These are phyloP conservation scores for Mesocentrotus franciscanus DNA, from an alignment of 53 echinoderm and acorn worm genomes.

Conservation along the genomic window DNA sequence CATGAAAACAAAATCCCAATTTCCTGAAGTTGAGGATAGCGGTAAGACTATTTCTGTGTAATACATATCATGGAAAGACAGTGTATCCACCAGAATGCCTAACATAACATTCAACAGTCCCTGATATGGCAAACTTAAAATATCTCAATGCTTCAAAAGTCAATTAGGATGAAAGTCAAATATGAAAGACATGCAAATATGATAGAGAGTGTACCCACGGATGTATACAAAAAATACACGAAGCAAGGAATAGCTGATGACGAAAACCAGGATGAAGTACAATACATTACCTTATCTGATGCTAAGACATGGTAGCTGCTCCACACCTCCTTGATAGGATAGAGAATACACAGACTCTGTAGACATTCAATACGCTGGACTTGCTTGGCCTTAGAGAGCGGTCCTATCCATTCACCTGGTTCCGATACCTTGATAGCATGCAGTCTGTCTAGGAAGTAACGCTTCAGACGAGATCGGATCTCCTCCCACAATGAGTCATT, in stretches of 20 bases:
- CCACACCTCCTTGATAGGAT: constrained; percentile 89
- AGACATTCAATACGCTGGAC: constrained; percentile 77
- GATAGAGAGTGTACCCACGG: not conserved
- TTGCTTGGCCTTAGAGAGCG: not conserved
- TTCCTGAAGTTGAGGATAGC: no score
- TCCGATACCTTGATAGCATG: constrained; percentile 48
- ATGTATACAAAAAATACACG: not conserved
- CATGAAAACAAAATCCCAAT: not conserved
- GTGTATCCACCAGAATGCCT: no score
- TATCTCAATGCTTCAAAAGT: not conserved
- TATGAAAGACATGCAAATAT: not conserved
- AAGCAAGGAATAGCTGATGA: not conserved
- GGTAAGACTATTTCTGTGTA: no score
- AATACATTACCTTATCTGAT: constrained; percentile 45
- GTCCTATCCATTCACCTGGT: not conserved
- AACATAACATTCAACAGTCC: no score
- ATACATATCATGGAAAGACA: no score
- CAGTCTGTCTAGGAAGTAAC: constrained; percentile 78
- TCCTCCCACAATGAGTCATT: constrained; percentile 95
- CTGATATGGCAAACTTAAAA: not conserved
- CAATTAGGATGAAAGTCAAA: no score
- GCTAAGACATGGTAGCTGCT: constrained; percentile 70
- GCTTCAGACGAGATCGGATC: constrained; percentile 83
- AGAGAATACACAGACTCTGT: constrained; percentile 91
- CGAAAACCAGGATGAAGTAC: not conserved